Percentiles rank a stretch among this genome's conserved stretches.
phyloP scores from a whole-genome alignment of 2,113 vertebrate genomes.

The Typhlomys cinereus region DNA sequence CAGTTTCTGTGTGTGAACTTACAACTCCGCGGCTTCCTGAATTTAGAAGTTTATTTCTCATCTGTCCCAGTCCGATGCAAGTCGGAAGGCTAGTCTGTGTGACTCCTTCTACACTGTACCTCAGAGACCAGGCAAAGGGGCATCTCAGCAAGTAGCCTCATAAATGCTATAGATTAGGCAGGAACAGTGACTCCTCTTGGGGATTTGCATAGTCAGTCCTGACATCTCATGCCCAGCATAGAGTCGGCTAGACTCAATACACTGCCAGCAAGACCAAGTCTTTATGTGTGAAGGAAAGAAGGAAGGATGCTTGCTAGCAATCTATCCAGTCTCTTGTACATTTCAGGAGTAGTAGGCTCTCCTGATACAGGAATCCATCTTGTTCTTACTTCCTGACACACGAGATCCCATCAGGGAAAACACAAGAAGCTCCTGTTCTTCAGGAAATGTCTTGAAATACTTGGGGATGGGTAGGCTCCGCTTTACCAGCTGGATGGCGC shows the following conservation, averaged over 20 bases:
- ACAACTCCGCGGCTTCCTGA: neutral
- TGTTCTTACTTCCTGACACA: slow-evolving; percentile 35
- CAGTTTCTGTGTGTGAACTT: neutral
- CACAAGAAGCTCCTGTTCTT: neutral
- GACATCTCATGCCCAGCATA: neutral
- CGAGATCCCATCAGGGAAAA: neutral
- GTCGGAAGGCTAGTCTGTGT: neutral
- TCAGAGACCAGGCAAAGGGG: neutral
- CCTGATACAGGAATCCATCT: neutral
- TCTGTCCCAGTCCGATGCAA: neutral
- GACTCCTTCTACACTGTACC: neutral
- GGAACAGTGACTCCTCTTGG: neutral
- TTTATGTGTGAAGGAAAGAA: neutral
- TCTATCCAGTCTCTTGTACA: neutral
- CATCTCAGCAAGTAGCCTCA: rapidly evolving
- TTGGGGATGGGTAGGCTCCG: neutral
- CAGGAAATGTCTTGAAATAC: neutral
- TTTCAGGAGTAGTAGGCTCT: slow-evolving; percentile 16
- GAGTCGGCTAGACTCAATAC: neutral
- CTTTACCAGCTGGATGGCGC: neutral
- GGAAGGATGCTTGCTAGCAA: neutral
- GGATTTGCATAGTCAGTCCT: neutral
- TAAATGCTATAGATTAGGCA: neutral
- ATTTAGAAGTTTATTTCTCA: neutral
- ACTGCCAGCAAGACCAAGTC: neutral